These are phyloP conservation scores for Callopanchax toddi DNA, from an alignment of 2,113 vertebrate species.

Conservation along the genomic window DNA sequence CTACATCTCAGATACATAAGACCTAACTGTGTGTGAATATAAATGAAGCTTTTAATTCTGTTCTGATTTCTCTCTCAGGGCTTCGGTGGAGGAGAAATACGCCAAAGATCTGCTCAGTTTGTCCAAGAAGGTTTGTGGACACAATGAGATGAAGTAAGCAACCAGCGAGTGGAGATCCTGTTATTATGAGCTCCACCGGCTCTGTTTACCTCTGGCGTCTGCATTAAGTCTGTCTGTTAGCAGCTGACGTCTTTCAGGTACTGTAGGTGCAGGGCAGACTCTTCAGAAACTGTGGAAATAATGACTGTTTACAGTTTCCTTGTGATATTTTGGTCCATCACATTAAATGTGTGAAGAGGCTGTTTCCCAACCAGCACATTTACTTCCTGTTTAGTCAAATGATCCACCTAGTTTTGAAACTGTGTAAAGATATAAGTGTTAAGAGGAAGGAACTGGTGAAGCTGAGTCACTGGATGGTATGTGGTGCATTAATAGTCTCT, in stretches of 20 bases:
- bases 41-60: no score
- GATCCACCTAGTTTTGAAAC: neutral
- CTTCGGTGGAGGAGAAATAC: slow-evolving; percentile 91
- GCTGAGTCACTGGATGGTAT: neutral
- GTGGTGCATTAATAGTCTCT: neutral
- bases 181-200: neutral
- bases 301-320: neutral
- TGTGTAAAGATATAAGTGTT: neutral
- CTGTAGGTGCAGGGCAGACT: neutral
- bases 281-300: slow-evolving; percentile 4
- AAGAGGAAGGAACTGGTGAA: slow-evolving; percentile 19
- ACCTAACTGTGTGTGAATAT: no score
- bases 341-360: neutral
- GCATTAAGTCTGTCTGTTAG: neutral
- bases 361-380: neutral
- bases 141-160: slow-evolving; percentile 92
- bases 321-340: neutral
- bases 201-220: slow-evolving; percentile 1
- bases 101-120: slow-evolving; percentile 92
- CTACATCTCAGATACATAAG: no score
- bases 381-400: slow-evolving; percentile 34
- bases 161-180: neutral
- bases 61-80: slow-evolving; percentile 76
- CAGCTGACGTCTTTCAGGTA: no score
- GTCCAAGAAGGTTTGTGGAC: slow-evolving; percentile 92